These are phyloP conservation scores for Ctenopoma kingsleyae DNA, from an alignment of 2,797 vertebrate species.

Conservation along the genomic window DNA sequence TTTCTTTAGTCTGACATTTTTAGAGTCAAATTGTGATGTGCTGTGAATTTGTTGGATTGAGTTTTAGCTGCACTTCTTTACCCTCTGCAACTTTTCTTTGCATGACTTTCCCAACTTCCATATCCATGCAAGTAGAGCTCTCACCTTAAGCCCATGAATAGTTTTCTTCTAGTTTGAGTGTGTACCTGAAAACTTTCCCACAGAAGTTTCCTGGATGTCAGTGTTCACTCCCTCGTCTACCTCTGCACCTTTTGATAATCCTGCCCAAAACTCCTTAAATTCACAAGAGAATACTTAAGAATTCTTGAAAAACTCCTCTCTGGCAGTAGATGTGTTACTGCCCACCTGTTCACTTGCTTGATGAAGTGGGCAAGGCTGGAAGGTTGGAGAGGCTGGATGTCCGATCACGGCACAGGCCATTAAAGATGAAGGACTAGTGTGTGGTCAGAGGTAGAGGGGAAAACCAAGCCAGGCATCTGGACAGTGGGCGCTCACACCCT, in stretches of 20 bases:
- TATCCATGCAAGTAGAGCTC: constrained; percentile 47
- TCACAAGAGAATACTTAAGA: constrained; percentile 76
- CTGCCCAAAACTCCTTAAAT: constrained; percentile 72
- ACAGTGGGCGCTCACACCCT: constrained; percentile 58
- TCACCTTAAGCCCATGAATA: constrained; percentile 68
- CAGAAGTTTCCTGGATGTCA: constrained; percentile 74
- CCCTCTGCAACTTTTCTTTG: constrained; percentile 49
- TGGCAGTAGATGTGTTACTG: constrained; percentile 76
- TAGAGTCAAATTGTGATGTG: not conserved
- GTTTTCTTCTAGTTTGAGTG: constrained; percentile 68
- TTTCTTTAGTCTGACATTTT: constrained; percentile 12
- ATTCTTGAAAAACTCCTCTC: constrained; percentile 71
- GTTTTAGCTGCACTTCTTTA: constrained; percentile 25
- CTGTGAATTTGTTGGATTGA: constrained; percentile 21
- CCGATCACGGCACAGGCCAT: constrained; percentile 79
- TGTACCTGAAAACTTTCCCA: constrained; percentile 74
- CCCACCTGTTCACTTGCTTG: constrained; percentile 67
- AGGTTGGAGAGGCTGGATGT: constrained; percentile 75
- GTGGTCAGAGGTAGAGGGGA: constrained; percentile 78
- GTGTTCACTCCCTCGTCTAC: constrained; percentile 60
- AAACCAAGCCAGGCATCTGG: constrained; percentile 62
- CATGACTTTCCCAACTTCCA: constrained; percentile 58
- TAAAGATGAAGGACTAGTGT: constrained; percentile 85
- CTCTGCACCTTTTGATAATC: constrained; percentile 69
- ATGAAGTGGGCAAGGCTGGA: constrained; percentile 79